Percentiles rank a stretch among this genome's conserved stretches.
Conservation (phyloP, 2,888 invertebrate genomes). For the Epiblema foenella region DNA sequence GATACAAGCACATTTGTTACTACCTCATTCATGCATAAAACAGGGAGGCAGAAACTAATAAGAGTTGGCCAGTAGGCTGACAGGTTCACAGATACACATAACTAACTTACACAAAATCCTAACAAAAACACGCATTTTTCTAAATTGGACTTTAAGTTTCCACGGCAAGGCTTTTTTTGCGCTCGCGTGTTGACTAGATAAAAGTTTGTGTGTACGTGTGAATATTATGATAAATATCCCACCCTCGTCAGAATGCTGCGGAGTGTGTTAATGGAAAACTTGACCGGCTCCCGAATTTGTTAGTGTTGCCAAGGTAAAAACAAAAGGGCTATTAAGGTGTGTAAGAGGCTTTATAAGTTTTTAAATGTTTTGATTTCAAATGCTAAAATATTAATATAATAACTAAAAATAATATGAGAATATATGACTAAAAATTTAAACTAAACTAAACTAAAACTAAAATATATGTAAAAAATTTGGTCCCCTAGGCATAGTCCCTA, state of each 20-base stretch:
- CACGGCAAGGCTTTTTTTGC: not conserved
- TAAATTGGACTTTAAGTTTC: not conserved
- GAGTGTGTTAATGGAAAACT: slow-evolving; percentile 48
- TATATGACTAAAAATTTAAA: too few species aligned
- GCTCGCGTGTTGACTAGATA: slow-evolving; percentile 38
- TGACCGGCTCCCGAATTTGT: slow-evolving; percentile 39
- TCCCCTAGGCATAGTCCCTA: too few species aligned
- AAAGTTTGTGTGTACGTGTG: slow-evolving; percentile 8
- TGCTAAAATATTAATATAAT: too few species aligned
- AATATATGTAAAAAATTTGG: too few species aligned
- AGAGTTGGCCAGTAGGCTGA: slow-evolving; percentile 68
- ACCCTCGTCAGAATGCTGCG: slow-evolving; percentile 70
- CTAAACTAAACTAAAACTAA: too few species aligned
- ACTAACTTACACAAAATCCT: slow-evolving; percentile 9
- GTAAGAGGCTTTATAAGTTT: too few species aligned
- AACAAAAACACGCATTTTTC: not conserved
- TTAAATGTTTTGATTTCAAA: too few species aligned
- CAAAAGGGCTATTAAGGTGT: slow-evolving; percentile 2
- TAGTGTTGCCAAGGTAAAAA: slow-evolving; percentile 8
- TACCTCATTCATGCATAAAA: slow-evolving; percentile 73
- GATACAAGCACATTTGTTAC: slow-evolving; percentile 59
- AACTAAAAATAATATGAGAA: too few species aligned
- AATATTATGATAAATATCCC: slow-evolving; percentile 78
- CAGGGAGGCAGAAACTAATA: slow-evolving; percentile 74
- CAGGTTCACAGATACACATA: slow-evolving; percentile 54